Evolutionary conservation across 1,140 invertebrate species (phyloP).

Genomic region (Uloborus diversus): DNA sequence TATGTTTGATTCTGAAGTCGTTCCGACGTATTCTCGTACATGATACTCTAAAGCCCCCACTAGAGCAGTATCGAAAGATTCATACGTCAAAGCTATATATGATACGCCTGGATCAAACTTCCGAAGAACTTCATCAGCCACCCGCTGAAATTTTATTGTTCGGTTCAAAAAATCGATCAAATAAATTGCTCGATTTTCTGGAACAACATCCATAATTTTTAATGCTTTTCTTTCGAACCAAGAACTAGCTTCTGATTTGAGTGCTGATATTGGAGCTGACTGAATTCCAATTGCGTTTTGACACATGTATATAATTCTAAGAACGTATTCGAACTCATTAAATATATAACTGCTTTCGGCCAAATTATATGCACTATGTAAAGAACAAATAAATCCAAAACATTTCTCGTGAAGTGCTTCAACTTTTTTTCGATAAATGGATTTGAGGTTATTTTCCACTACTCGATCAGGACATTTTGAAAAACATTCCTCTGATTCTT

Average conservation of each 20-base stretch:
- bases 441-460: too few relatives aligned
- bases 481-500: neutral
- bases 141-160: neutral
- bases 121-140: neutral
- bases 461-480: too few relatives aligned
- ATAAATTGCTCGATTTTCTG: neutral
- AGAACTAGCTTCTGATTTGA: neutral
- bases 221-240: neutral
- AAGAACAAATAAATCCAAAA: neutral
- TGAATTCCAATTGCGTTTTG: neutral
- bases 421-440: neutral
- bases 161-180: neutral
- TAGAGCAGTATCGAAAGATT: neutral
- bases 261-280: neutral
- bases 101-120: neutral
- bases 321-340: neutral
- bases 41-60: neutral
- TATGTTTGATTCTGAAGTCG: neutral
- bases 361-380: neutral
- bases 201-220: neutral
- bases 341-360: neutral
- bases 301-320: neutral
- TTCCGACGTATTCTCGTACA: neutral
- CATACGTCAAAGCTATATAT: neutral
- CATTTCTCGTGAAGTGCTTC: neutral